Evolutionary conservation across 2,888 invertebrate species (phyloP).

Genomic region (Drosophila pseudotalamancana): DNA sequence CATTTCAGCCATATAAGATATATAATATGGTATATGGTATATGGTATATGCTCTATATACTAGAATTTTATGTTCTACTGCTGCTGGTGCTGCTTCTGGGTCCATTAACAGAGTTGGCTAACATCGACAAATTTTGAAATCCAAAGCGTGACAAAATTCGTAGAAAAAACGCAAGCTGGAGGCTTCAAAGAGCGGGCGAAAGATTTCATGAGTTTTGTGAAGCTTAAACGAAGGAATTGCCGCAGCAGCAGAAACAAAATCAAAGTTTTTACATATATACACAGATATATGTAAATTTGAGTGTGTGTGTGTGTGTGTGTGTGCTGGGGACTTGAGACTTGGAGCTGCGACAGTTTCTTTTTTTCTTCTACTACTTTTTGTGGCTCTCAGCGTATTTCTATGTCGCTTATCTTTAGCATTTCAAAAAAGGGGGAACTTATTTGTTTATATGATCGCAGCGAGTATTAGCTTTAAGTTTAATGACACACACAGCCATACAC

Average conservation of each 20-base stretch:
- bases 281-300: slow-evolving; percentile 1
- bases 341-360: slow-evolving; percentile 36
- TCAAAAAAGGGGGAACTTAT: slow-evolving; percentile 37
- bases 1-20: slow-evolving; percentile 33
- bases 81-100: slow-evolving; percentile 8
- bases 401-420: slow-evolving; percentile 45
- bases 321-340: slow-evolving; percentile 8
- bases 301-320: not conserved
- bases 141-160: slow-evolving; percentile 72
- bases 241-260: slow-evolving; percentile 64
- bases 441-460: slow-evolving; percentile 53
- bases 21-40: not conserved
- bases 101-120: slow-evolving; percentile 69
- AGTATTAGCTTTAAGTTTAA: slow-evolving; percentile 53
- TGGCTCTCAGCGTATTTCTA: slow-evolving; percentile 58
- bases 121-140: slow-evolving; percentile 73
- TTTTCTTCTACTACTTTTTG: slow-evolving; percentile 19
- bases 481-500: slow-evolving; percentile 36
- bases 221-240: slow-evolving; percentile 44
- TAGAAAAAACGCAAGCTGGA: slow-evolving; percentile 44
- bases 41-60: slow-evolving; percentile 8
- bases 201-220: slow-evolving; percentile 44
- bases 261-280: slow-evolving; percentile 31
- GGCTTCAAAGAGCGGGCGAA: slow-evolving; percentile 28
- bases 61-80: slow-evolving; percentile 11